These are phyloP conservation scores for Lamellibrachia satsuma DNA, from an alignment of 2,888 invertebrate genomes.

Conservation along the genomic window DNA sequence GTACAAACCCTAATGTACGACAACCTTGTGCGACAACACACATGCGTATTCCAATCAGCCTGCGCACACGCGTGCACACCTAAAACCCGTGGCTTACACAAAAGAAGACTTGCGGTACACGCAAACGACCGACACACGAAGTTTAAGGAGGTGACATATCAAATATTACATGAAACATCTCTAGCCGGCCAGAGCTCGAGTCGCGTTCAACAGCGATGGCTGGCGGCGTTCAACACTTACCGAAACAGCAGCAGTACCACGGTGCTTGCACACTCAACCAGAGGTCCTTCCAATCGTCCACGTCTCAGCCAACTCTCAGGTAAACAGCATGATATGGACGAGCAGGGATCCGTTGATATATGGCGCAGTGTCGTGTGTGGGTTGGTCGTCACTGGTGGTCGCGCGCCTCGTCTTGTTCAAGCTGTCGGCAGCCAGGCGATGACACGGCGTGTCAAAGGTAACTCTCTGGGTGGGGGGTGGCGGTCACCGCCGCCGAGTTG, in stretches of 20 bases:
- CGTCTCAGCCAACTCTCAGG: neutral
- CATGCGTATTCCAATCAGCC: neutral
- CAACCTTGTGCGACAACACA: neutral
- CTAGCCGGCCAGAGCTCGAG: neutral
- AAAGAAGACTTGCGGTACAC: neutral
- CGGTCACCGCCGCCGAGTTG: neutral
- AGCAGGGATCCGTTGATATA: neutral
- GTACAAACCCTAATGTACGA: no score
- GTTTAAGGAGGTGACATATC: neutral
- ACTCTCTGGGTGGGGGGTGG: neutral
- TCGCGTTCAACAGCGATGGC: neutral
- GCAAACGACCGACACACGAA: neutral
- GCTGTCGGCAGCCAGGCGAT: neutral
- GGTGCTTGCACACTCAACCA: neutral
- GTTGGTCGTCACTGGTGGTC: neutral
- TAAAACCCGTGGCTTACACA: neutral
- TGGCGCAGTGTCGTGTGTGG: neutral
- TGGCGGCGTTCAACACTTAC: neutral
- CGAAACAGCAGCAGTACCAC: neutral
- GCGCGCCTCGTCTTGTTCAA: neutral
- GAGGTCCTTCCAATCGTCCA: neutral
- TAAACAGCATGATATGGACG: neutral
- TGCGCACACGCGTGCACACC: neutral
- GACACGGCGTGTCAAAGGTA: neutral
- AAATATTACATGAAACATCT: neutral